These are phyloP conservation scores for Sebastes trivittatus DNA, from an alignment of 2,797 vertebrate genomes.

Conservation along the genomic window DNA sequence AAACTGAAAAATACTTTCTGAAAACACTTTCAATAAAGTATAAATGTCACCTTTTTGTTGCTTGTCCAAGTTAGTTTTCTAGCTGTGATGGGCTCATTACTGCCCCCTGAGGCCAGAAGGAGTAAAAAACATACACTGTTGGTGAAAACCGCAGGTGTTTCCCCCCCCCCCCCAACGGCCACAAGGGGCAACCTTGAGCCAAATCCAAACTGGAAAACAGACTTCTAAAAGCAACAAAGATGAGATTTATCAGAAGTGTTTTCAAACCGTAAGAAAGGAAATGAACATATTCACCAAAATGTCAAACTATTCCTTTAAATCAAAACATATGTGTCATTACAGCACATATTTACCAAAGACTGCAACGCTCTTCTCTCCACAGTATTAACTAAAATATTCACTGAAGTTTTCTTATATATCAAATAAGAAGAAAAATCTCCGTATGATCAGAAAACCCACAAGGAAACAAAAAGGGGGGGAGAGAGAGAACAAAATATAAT, in stretches of 20 bases:
- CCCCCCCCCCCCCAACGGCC: background rate
- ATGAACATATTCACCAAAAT: background rate
- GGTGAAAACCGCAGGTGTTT: background rate
- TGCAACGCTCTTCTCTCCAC: conserved; percentile 24
- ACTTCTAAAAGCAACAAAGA: background rate
- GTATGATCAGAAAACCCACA: background rate
- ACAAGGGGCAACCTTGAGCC: background rate
- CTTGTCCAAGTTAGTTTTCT: background rate
- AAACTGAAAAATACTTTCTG: background rate
- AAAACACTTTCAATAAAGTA: background rate
- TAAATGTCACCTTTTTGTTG: background rate
- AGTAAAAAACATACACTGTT: background rate
- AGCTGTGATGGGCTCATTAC: background rate
- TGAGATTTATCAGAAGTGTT: background rate
- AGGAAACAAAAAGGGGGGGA: background rate
- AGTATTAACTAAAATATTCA: conserved; percentile 26
- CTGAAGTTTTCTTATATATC: background rate
- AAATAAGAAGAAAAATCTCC: conserved; percentile 6
- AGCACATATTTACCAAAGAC: conserved; percentile 17
- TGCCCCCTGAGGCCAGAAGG: background rate
- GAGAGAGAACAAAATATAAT: background rate
- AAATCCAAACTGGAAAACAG: background rate
- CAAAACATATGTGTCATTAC: background rate
- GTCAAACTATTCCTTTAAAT: background rate
- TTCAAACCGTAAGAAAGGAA: background rate